Evolutionary conservation across 1,140 invertebrate species (phyloP).

Genomic region (Gryllus bimaculatus): DNA sequence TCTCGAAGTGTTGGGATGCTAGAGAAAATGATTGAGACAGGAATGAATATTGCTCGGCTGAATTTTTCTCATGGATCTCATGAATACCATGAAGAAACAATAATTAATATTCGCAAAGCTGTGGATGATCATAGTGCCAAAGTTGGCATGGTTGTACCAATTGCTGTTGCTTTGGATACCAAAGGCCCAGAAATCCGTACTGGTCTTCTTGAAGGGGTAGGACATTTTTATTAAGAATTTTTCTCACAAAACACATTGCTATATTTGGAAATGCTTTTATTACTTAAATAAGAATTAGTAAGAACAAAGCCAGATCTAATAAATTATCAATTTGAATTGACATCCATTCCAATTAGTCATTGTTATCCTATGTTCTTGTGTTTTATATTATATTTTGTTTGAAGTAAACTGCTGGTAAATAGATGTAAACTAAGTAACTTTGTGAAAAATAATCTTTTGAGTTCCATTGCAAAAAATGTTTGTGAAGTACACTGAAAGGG

Average conservation of each 20-base stretch:
- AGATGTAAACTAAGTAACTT: too few species aligned
- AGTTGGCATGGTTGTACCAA: slow-evolving; percentile 46
- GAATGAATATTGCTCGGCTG: slow-evolving; percentile 72
- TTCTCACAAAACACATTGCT: slow-evolving; percentile 14
- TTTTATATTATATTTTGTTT: too few species aligned
- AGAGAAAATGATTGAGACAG: slow-evolving; percentile 64
- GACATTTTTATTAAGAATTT: slow-evolving; percentile 16
- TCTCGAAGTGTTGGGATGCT: slow-evolving; percentile 47
- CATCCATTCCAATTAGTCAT: too few species aligned
- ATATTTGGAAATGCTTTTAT: slow-evolving; percentile 9
- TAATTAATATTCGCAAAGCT: slow-evolving; percentile 54
- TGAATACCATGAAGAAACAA: slow-evolving; percentile 57
- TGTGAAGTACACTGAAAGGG: too few species aligned
- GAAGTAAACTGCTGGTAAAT: too few species aligned
- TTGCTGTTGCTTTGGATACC: slow-evolving; percentile 66
- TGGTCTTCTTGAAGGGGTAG: slow-evolving; percentile 55
- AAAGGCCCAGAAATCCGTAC: slow-evolving; percentile 75
- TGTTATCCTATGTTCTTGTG: too few species aligned
- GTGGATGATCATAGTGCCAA: slow-evolving; percentile 45
- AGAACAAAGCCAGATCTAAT: too few species aligned
- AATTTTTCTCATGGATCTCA: slow-evolving; percentile 66
- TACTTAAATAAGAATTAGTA: neutral
- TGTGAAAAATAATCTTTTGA: too few species aligned
- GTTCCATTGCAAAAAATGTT: too few species aligned
- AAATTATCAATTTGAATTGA: too few species aligned